Evolutionary conservation across 2,797 vertebrate species (phyloP), one percentile per base, ranked within the genome.

Genomic region (Smutsia temminckii): DNA sequence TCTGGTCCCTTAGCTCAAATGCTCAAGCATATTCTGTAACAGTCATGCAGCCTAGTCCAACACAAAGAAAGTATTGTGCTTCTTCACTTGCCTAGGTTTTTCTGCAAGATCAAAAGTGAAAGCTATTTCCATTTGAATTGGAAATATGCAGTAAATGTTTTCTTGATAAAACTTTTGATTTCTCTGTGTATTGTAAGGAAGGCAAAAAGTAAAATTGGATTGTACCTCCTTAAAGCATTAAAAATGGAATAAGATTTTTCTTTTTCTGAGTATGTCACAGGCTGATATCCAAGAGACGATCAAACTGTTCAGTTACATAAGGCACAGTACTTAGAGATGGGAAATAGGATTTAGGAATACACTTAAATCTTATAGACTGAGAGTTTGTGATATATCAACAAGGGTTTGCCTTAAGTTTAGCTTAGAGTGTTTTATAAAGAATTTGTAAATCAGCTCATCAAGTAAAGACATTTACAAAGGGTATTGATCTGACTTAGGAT

Each of bases 51-150:
- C 95, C 94, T 85, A 72, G 86, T 53, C 89, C 63, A 94, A 81
- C 88, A 95, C 95, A 95, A 92, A 97, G 96, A 92, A 94, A 93
- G 34, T 53, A 97, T 95, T 98, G 95, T 97, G 32, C 96, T 96
- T 92, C 85, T 57, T 89, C 91, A 75, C 63, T 96, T n/a, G 72
- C 94, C 77, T 77, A 64, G 71, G 75, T 91, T 96, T 97, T 75
- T 63, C 95, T 96, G 49, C 91, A 92, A 96, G 96, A 97, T 97
- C 97, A 97, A 97, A 98, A 96, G 89, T 96, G 95, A 96, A 97
- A 97, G 89, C 92, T 94, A 79, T 97, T 97, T 97, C 91, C 86
- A 93, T 96, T 95, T 97, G 97, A 97, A 97, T 92, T 96, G 95
- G 79, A 97, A 97, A 96, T 96, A 85, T 53, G 46, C 69, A 81